These are phyloP conservation scores for Oxygymnocypris stewartii DNA, from an alignment of 2,113 vertebrate species.

Conservation along the genomic window DNA sequence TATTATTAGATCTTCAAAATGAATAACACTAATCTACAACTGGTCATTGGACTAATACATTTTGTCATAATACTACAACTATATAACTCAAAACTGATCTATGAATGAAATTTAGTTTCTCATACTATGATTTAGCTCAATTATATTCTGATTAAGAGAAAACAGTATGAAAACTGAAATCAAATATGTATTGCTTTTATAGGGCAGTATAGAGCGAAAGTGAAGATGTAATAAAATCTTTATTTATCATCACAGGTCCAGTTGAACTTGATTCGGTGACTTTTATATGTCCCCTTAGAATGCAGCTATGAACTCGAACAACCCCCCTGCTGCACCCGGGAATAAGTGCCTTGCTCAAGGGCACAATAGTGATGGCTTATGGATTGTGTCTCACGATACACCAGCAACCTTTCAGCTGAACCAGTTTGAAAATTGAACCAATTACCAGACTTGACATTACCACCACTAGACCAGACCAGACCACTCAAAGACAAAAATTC, in stretches of 20 bases:
- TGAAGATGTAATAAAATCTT: not conserved
- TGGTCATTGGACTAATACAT: not conserved
- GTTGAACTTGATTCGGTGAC: not conserved
- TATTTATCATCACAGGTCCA: not conserved
- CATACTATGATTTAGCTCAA: not conserved
- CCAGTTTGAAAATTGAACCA: not conserved
- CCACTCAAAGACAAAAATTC: not conserved
- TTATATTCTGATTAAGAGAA: not conserved
- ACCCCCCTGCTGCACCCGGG: not conserved
- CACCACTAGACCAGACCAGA: not conserved
- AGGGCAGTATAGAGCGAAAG: not conserved
- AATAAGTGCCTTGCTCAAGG: not conserved
- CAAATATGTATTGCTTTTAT: not conserved
- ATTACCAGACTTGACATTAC: not conserved
- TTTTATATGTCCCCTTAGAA: not conserved
- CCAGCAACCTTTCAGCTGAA: conserved; percentile 4
- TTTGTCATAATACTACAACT: not conserved
- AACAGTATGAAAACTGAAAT: not conserved
- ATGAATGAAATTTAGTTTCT: not conserved
- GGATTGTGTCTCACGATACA: not conserved
- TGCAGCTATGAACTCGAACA: not conserved
- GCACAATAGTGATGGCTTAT: not conserved
- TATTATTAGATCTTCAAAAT: not conserved
- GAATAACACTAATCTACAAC: not conserved
- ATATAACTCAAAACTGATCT: not conserved